Evolutionary conservation across 1,140 invertebrate species (phyloP).

Genomic region (Pseudomyrmex concolor): DNA sequence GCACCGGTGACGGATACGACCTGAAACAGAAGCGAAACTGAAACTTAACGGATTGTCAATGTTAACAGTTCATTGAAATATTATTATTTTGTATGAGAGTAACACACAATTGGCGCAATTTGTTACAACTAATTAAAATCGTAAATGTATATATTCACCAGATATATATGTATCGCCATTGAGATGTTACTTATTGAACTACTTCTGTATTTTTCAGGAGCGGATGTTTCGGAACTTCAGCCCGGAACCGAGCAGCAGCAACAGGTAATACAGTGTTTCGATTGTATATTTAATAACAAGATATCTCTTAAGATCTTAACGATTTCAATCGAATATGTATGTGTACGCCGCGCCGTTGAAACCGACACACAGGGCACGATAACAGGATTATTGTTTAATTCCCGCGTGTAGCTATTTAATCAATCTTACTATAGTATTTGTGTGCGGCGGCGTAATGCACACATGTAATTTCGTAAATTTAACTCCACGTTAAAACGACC

Average conservation of each 20-base stretch:
- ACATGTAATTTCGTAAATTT: constrained; percentile 54
- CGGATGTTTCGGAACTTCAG: constrained; percentile 16
- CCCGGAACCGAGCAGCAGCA: constrained; percentile 55
- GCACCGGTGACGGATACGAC: constrained; percentile 83
- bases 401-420: constrained; percentile 39
- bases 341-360: constrained; percentile 1
- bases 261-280: constrained; percentile 63
- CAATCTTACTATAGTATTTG: constrained; percentile 27
- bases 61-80: too few species aligned
- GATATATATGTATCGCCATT: not conserved
- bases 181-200: not conserved
- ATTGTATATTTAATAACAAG: constrained; percentile 52
- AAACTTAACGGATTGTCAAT: not conserved
- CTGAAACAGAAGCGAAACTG: constrained; percentile 72
- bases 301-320: constrained; percentile 51
- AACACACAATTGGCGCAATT: not conserved
- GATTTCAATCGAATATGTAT: constrained; percentile 7
- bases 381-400: constrained; percentile 37
- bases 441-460: not conserved
- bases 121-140: not conserved
- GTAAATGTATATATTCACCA: too few species aligned
- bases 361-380: not conserved
- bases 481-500: constrained; percentile 48
- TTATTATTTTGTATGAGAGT: too few species aligned
- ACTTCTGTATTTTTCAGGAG: constrained; percentile 45